Evolutionary conservation across 1,140 invertebrate species (phyloP).

Genomic region (Goniozus legneri): DNA sequence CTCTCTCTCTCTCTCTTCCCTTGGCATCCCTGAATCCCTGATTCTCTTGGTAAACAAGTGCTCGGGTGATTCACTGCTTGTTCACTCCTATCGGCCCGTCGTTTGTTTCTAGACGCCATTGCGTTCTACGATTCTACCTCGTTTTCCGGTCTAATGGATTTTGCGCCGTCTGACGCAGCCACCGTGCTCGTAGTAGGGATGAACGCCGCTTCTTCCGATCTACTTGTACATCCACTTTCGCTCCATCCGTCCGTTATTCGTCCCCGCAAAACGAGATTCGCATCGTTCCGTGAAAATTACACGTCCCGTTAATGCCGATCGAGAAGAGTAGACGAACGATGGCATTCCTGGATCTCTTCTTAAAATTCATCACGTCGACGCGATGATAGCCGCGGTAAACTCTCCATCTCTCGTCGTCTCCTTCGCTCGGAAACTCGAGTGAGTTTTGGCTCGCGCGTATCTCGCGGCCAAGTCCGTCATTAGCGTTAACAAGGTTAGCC

Average conservation of each 20-base stretch:
- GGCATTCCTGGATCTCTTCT: no score
- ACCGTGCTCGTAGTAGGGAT: no score
- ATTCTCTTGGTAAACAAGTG: slow-evolving; percentile 54
- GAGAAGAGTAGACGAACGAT: no score
- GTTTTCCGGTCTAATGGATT: slow-evolving; percentile 49
- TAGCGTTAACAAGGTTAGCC: slow-evolving; percentile 51
- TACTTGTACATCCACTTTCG: slow-evolving; percentile 1
- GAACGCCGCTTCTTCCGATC: slow-evolving; percentile 6
- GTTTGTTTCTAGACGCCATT: slow-evolving; percentile 51
- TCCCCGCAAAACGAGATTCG: background rate
- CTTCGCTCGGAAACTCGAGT: background rate
- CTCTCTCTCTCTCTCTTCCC: no score
- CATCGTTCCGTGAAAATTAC: background rate
- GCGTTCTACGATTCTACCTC: slow-evolving; percentile 41
- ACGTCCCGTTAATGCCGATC: background rate
- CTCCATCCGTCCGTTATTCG: background rate
- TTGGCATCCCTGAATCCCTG: slow-evolving; percentile 46
- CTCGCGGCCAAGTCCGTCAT: slow-evolving; percentile 42
- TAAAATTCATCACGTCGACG: no score
- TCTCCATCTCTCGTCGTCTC: no score
- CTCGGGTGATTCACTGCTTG: slow-evolving; percentile 53
- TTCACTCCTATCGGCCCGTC: slow-evolving; percentile 48
- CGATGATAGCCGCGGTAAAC: no score
- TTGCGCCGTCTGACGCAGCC: slow-evolving; percentile 13
- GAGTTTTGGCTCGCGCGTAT: slow-evolving; percentile 26